Conservation (phyloP, 1,140 invertebrate genomes). For the Drosophila albomicans region DNA sequence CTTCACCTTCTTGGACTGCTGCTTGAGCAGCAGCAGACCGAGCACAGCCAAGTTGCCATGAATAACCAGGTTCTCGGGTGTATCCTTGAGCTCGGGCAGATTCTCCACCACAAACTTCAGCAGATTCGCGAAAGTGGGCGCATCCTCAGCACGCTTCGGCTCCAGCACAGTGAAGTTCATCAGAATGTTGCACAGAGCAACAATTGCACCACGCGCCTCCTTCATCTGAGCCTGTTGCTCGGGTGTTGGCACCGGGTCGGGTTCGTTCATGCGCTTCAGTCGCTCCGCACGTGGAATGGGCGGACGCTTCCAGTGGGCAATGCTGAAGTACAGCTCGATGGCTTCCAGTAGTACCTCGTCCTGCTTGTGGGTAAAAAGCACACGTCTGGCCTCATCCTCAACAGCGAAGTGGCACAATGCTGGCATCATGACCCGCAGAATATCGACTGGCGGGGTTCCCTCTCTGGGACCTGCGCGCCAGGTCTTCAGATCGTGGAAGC, state of each 20-base stretch:
- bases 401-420: conserved; percentile 95
- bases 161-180: conserved; percentile 97
- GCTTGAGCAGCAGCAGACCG: conserved; percentile 93
- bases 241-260: conserved; percentile 90
- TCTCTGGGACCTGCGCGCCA: conserved; percentile 86
- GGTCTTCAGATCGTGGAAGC: conserved; percentile 89
- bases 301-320: conserved; percentile 94
- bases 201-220: conserved; percentile 92
- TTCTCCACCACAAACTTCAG: conserved; percentile 95
- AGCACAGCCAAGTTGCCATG: conserved; percentile 94
- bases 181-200: conserved; percentile 95
- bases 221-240: conserved; percentile 92
- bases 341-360: conserved; percentile 93
- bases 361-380: conserved; percentile 91
- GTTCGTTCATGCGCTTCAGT: conserved; percentile 89
- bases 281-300: conserved; percentile 91
- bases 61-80: conserved; percentile 92
- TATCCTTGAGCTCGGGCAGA: conserved; percentile 93
- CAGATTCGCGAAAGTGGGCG: conserved; percentile 90
- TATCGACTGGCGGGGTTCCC: conserved; percentile 88
- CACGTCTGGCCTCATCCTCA: conserved; percentile 93
- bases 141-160: conserved; percentile 91
- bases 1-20: conserved; percentile 92
- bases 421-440: conserved; percentile 92
- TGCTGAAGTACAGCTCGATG: conserved; percentile 93